Conservation (phyloP, 2,797 vertebrate genomes). For the Falco novaeseelandiae region DNA sequence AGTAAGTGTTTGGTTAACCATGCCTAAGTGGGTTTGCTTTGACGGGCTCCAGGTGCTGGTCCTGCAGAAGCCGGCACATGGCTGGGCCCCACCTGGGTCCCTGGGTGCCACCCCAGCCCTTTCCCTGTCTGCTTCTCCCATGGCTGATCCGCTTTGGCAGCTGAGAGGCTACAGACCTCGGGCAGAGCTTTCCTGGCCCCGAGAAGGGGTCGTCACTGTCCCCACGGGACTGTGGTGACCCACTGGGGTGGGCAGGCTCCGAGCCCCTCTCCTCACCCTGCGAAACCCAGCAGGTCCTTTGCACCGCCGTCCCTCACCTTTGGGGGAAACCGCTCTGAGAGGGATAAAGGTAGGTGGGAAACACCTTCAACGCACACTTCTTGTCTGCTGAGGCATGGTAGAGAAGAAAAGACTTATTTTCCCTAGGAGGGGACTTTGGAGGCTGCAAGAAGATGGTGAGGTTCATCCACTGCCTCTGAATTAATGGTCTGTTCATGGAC, state of each 20-base stretch:
- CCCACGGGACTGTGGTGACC: rapidly evolving
- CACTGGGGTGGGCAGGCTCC: background rate
- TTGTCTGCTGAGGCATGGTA: background rate
- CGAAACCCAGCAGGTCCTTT: rapidly evolving
- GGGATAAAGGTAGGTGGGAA: rapidly evolving
- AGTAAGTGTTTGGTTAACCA: conserved; percentile 73
- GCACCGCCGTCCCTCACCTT: background rate
- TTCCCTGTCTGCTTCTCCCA: background rate
- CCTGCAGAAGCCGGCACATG: rapidly evolving
- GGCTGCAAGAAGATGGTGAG: background rate
- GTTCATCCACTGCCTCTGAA: background rate
- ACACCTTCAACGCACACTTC: rapidly evolving
- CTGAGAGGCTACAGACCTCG: background rate
- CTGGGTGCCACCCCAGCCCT: background rate
- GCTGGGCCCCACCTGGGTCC: rapidly evolving
- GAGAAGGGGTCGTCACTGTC: background rate
- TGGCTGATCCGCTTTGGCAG: rapidly evolving
- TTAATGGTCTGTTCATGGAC: background rate
- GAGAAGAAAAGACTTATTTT: background rate
- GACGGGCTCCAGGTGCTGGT: background rate
- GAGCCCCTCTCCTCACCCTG: rapidly evolving
- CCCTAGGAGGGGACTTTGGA: background rate
- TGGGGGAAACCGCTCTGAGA: rapidly evolving
- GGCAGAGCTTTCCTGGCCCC: background rate
- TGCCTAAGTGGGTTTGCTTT: conserved; percentile 56